Percentiles rank a stretch among this genome's conserved stretches.
Conservation (phyloP, 2,113 vertebrate genomes). For the Nestor notabilis region DNA sequence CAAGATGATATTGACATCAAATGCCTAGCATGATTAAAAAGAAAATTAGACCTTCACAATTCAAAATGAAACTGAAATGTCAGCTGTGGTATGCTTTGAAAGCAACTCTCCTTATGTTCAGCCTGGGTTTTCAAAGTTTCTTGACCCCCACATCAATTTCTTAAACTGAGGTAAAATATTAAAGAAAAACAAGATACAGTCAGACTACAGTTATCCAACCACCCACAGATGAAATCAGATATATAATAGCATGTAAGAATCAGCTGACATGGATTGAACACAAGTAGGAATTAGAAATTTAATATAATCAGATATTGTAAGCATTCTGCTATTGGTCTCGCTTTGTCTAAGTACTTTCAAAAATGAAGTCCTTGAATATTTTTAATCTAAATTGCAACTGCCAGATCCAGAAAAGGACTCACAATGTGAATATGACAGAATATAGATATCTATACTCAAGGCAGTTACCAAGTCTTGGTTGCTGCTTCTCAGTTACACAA, state of each 20-base stretch:
- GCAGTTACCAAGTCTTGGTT: not conserved
- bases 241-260: not conserved
- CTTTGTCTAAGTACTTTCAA: not conserved
- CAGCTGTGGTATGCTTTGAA: not conserved
- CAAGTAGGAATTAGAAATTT: not conserved
- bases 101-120: not conserved
- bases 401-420: not conserved
- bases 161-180: not conserved
- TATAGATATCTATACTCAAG: not conserved
- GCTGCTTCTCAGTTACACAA: not conserved
- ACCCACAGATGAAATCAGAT: not conserved
- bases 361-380: not conserved
- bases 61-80: not conserved
- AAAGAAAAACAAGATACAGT: not conserved
- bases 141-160: not conserved
- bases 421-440: not conserved
- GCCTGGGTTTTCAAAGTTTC: not conserved
- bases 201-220: not conserved
- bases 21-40: not conserved
- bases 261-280: not conserved
- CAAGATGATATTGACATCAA: not conserved
- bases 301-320: not conserved
- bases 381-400: not conserved
- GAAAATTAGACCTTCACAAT: not conserved
- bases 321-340: not conserved